Evolutionary conservation across 2,797 vertebrate species (phyloP), one percentile per base, ranked within the genome.

Genomic region (Acanthopagrus latus): DNA sequence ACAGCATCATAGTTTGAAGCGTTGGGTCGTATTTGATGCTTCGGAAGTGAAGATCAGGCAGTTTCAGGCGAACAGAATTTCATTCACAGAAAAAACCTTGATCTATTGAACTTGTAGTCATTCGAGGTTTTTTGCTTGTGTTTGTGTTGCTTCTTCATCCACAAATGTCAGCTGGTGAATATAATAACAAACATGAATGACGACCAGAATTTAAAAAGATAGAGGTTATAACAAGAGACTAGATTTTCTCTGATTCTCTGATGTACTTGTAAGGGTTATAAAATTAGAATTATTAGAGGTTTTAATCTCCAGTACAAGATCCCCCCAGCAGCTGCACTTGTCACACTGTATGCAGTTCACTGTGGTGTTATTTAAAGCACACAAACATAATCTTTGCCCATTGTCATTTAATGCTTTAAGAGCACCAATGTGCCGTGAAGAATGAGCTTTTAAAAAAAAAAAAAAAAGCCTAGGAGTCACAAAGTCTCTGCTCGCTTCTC

Each of bases 341-440:
- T 54, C 51, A 13, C 20, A 13, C 54, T 60, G 3, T n/a, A 9
- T 38, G 29, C 62, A 21, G 71, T 73, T 77, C 65, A 58, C 0
- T 0, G 25, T 29, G 55, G 47, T 70, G 67, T 67, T 78, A 86
- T 78, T 87, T 79, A 76, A 88, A 83, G 71, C 64, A 57, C 56
- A 7, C 54, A 33, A 23, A 18, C 41, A 60, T 71, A 75, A 81
- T 86, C 64, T 47, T 59, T 44, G 11, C 63, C 43, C 11, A 4
- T 76, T 86, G 69, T 85, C 59, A 64, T 83, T 84, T 64, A 75
- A 79, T 77, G 74, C 77, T 16, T 17, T n/a, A 13, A 7, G 33
- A 66, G n/a, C 48, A 17, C 48, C 78, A 81, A 88, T 82, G 76
- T 74, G 52, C 71, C 67, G 17, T 81, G 78, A 80, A 83, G 33